Conservation (phyloP, 2,888 invertebrate species). For the Sphaerophoria rueppellii region DNA sequence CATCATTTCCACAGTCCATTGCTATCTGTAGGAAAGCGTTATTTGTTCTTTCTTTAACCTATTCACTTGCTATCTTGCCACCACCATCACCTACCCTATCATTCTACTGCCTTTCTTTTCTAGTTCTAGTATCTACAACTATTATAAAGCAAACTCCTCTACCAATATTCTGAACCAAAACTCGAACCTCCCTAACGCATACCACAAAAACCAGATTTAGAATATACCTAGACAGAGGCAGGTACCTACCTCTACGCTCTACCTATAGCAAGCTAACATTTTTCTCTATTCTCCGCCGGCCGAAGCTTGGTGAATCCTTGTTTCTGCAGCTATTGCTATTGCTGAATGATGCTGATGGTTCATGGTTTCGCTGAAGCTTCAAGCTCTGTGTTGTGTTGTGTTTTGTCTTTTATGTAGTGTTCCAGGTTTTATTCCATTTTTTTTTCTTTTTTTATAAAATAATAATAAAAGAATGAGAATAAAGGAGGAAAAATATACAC, state of each 20-base stretch:
- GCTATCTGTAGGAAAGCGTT: constrained; percentile 8
- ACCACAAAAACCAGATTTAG: too few relatives aligned
- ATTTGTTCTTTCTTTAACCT: constrained; percentile 25
- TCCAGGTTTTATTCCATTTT: constrained; percentile 17
- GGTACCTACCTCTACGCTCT: neutral
- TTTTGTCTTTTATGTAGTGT: neutral
- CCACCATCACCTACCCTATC: too few relatives aligned
- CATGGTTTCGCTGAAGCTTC: too few relatives aligned
- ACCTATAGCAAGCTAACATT: constrained; percentile 16
- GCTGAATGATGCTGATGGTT: too few relatives aligned
- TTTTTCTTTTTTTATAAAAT: constrained; percentile 34
- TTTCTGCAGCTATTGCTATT: neutral
- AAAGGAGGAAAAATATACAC: constrained; percentile 18
- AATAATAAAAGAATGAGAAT: constrained; percentile 28
- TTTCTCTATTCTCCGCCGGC: neutral
- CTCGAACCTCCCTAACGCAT: constrained; percentile 13
- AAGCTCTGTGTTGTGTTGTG: too few relatives aligned
- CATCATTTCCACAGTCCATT: constrained; percentile 55
- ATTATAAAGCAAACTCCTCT: neutral
- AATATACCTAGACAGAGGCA: too few relatives aligned
- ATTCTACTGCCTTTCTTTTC: too few relatives aligned
- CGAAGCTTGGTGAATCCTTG: constrained; percentile 11
- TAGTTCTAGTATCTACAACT: constrained; percentile 1
- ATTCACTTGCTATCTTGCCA: neutral
- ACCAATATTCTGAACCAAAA: constrained; percentile 32